Evolutionary conservation across 2,797 vertebrate species (phyloP).

Genomic region (Anguilla marmorata): DNA sequence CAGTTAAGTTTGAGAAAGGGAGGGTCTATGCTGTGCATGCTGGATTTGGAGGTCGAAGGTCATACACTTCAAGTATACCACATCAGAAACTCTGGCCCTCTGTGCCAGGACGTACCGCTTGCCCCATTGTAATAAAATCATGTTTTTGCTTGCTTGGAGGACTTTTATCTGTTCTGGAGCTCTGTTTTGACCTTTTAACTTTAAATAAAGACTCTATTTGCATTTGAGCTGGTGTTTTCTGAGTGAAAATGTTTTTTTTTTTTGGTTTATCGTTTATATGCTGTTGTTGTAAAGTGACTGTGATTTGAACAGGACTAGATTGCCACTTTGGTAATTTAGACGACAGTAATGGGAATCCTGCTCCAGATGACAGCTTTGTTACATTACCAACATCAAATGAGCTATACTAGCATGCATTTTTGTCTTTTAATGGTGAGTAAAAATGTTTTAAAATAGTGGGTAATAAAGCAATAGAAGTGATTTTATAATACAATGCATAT

Average conservation of each 20-base stretch:
- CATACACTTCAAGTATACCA: conserved; percentile 8
- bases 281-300: background rate
- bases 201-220: conserved; percentile 85
- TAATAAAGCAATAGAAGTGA: background rate
- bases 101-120: conserved; percentile 55
- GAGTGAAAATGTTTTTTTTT: conserved; percentile 42
- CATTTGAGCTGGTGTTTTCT: conserved; percentile 60
- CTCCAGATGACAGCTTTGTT: background rate
- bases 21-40: background rate
- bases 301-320: background rate
- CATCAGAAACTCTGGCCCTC: conserved; percentile 60
- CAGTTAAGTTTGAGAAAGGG: background rate
- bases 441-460: background rate
- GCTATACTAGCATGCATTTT: background rate
- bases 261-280: background rate
- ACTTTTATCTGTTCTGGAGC: conserved; percentile 86
- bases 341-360: background rate
- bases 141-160: conserved; percentile 67
- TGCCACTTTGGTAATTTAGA: background rate
- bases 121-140: conserved; percentile 80
- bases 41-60: conserved; percentile 4
- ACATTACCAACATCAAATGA: background rate
- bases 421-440: background rate
- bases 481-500: background rate
- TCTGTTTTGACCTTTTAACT: conserved; percentile 88